phyloP scores from a whole-genome alignment of 2,797 vertebrate species.

The Melanotaenia pygmaea region DNA sequence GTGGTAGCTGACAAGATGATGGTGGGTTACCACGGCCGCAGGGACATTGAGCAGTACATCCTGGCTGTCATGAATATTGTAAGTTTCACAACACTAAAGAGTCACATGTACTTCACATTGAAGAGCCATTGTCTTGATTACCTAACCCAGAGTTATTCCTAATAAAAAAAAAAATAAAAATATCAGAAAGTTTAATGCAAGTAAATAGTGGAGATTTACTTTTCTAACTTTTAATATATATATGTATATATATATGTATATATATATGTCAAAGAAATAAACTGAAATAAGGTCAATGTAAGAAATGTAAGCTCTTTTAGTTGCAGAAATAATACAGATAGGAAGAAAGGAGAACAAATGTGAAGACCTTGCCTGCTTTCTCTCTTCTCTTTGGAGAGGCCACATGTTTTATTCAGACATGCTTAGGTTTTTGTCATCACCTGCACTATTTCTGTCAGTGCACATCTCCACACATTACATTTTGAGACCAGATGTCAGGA shows the following conservation, averaged over 20 bases:
- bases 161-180: neutral
- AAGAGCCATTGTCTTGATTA: neutral
- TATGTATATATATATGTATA: no score
- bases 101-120: neutral
- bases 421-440: slow-evolving; percentile 47
- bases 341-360: slow-evolving; percentile 23
- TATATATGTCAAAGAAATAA: neutral
- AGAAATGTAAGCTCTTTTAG: neutral
- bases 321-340: slow-evolving; percentile 7
- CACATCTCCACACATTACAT: slow-evolving; percentile 55
- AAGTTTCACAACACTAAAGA: slow-evolving; percentile 90
- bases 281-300: neutral
- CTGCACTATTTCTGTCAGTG: slow-evolving; percentile 47
- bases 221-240: neutral
- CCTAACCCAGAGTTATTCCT: neutral
- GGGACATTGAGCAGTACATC: slow-evolving; percentile 99
- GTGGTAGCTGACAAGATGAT: slow-evolving; percentile 99
- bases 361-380: slow-evolving; percentile 5
- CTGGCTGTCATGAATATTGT: slow-evolving; percentile 99
- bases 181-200: neutral
- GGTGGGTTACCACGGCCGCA: slow-evolving; percentile 97
- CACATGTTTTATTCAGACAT: slow-evolving; percentile 31
- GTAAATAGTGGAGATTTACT: neutral
- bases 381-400: slow-evolving; percentile 12
- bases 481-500: slow-evolving; percentile 56